Percentiles rank a stretch among this genome's conserved stretches.
Evolutionary conservation across 2,797 vertebrate genomes (phyloP).

Genomic region (Sebastes jordani): DNA sequence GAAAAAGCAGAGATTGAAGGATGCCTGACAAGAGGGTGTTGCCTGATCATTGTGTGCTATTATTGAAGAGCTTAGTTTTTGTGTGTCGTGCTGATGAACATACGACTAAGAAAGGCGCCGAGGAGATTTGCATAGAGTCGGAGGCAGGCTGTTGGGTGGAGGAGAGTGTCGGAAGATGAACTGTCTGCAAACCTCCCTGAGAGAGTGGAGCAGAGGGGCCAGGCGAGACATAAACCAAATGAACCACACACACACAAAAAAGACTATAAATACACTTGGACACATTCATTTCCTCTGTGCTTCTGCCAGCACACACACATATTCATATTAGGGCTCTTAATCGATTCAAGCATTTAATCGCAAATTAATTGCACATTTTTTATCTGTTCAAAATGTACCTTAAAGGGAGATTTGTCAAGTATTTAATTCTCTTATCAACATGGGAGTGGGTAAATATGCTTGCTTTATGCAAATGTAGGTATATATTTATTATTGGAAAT

Average conservation of each 20-base stretch:
- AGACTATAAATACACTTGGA: conserved; percentile 28
- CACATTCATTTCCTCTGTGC: not conserved
- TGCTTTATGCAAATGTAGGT: too few relatives aligned
- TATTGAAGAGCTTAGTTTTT: not conserved
- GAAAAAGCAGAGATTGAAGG: not conserved
- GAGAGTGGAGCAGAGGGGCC: conserved; percentile 48
- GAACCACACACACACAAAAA: conserved; percentile 3
- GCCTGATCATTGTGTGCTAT: not conserved
- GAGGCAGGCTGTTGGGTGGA: conserved; percentile 36
- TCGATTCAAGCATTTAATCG: too few relatives aligned
- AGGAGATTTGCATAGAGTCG: conserved; percentile 13
- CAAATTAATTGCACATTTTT: too few relatives aligned
- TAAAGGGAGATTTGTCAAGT: too few relatives aligned
- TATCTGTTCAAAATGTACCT: too few relatives aligned
- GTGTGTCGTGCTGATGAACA: not conserved
- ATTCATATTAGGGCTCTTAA: too few relatives aligned
- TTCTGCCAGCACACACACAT: not conserved
- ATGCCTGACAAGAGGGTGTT: not conserved
- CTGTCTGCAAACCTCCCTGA: conserved; percentile 59
- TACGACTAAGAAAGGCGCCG: conserved; percentile 2
- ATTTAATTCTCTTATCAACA: too few relatives aligned
- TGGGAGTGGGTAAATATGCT: too few relatives aligned
- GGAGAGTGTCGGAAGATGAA: conserved; percentile 46
- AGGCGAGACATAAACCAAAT: conserved; percentile 28
- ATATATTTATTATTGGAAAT: too few relatives aligned